These are phyloP conservation scores for Paedocypris sp. DNA, from an alignment of 2,113 vertebrate species.

Conservation along the genomic window DNA sequence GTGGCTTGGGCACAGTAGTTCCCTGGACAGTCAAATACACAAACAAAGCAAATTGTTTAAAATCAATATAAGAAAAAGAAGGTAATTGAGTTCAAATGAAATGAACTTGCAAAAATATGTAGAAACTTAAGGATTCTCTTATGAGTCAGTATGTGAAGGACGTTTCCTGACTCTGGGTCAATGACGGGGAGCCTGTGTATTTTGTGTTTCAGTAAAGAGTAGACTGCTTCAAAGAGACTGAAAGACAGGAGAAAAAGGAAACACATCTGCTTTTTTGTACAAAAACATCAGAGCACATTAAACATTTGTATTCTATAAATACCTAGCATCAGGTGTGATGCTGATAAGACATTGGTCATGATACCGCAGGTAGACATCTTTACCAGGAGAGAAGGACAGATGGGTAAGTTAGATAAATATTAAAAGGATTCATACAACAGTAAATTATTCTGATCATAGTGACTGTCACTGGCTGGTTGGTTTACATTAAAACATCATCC, in stretches of 20 bases:
- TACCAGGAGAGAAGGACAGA: constrained; percentile 16
- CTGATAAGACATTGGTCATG: constrained; percentile 74
- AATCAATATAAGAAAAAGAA: background rate
- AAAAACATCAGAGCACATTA: too few relatives aligned
- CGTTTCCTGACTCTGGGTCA: constrained; percentile 79
- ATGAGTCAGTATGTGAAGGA: constrained; percentile 89
- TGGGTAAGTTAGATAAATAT: background rate
- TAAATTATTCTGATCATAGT: too few relatives aligned
- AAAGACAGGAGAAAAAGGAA: background rate
- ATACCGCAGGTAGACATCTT: constrained; percentile 83
- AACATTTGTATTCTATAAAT: too few relatives aligned
- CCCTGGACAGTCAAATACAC: constrained; percentile 46
- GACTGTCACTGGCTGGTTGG: too few relatives aligned
- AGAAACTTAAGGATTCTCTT: constrained; percentile 95
- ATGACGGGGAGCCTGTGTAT: constrained; percentile 93
- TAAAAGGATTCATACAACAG: background rate
- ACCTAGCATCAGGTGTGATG: constrained; percentile 83
- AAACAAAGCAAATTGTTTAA: background rate
- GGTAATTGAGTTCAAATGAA: background rate
- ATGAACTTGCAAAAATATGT: constrained; percentile 71
- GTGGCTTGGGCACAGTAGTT: constrained; percentile 67
- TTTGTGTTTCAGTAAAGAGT: constrained; percentile 82
- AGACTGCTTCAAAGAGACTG: constrained; percentile 89
- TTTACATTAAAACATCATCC: too few relatives aligned
- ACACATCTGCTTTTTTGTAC: background rate